Base-by-base conservation (phyloP, 2,113 vertebrate genomes). In the Otus sunia region DNA sequence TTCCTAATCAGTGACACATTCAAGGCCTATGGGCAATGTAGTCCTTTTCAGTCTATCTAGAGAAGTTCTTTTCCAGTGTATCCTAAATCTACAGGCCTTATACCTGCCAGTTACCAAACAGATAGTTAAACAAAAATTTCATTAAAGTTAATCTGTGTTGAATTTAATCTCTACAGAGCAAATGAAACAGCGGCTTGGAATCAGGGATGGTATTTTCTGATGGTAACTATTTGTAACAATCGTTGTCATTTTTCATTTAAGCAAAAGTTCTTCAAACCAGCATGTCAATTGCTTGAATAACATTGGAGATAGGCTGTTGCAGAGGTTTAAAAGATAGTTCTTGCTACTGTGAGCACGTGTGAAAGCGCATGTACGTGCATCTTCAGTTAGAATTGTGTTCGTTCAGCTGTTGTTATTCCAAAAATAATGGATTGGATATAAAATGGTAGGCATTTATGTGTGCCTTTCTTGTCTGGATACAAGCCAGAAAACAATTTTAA, bases 401-500 rank as follows among this genome's bases (percentile, higher is more conserved):
- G 3, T 69, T 92, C 82, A 74, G 47, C 55, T 81, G 43, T 19
- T 41, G 36, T n/a, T 90, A 81, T 47, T 93, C 59, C 50, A 86
- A 77, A 94, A 93, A 93, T 86, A 94, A 93, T 73, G 39, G 58
- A 52, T 47, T 79, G 14, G 37, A 26, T 88, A 86, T 77, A 74
- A 93, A 94, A 88, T 39, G 34, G 43, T 45, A 86, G 47, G 52
- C 32, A 84, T 88, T 90, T 86, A 39, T 80, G 13, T 66, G n/a
- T 34, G 29, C 30, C 10, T 69, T 79, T 92, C 45, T 83, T 79
- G 21, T 77, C 66, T 81, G 84, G 87, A 75, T 39, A 68, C 19
- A 69, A 74, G 45, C 91, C 87, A 96, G 75, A 80, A 82, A 83
- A 76, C 18, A 83, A 93, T 83, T 90, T 88, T 83, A 94, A 82